Base-by-base conservation (phyloP, 1,140 invertebrate genomes). In the Hylyphantes graminicola region DNA sequence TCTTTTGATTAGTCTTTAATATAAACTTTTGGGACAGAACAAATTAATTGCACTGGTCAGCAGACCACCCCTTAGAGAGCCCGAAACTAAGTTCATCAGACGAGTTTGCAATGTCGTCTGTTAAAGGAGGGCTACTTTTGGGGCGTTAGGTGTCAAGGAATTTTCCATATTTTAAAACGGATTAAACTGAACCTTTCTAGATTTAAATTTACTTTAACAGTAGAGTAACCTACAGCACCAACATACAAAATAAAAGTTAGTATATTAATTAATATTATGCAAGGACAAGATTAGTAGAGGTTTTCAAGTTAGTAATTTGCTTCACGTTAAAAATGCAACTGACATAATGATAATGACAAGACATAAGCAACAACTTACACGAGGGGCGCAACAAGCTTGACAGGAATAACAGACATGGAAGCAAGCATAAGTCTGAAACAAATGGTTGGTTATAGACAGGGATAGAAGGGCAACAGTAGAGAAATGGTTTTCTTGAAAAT, bases 391-490 rank as follows among this genome's bases (percentile, higher is more conserved):
- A 85, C 84, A 85, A 74, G 75, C 67, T 65, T 59, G 82, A 48
- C 85, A 86, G 59, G 85, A 82, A 83, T 79, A 77, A 76, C 85
- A 86, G 59, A 86, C 85, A 79, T 86, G 79, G 76, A 86, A 83
- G 64, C 85, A 86, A 51, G 85, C 82, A 19, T 79, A 86, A 65
- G 78, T 86, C 85, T 86, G 85, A 86, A 86, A 82, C 13, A 80
- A 75, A 54, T 63, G 19, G 79, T 73, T 81, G 70, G 68, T 81
- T 53, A 19, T 51, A 64, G 12, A 50, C 10, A 51, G 7, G 54
- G 55, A 50, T 51, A 53, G 12, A 17, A 53, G 50, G 35, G 68
- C 9, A 17, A 70, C 9, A 59, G 48, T 35, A 65, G 6, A 21
- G 63, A 65, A 65, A 59, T 59, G 57, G n/a, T 6, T 59, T 59